Conservation (phyloP, 2,113 vertebrate genomes). For the Amblyornis subalaris region DNA sequence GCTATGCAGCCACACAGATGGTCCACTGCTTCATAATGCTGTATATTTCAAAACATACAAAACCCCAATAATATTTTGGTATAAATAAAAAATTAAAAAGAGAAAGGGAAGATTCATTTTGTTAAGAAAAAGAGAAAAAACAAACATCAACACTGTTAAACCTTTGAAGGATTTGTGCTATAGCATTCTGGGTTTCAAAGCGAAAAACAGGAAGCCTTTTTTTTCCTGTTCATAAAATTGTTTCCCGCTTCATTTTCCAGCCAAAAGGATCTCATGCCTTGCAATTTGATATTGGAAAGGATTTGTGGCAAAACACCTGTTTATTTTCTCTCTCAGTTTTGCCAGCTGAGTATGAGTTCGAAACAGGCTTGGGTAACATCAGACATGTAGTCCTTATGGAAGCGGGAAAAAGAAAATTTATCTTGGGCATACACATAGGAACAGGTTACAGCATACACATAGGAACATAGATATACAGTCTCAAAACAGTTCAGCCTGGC, state of each 20-base stretch:
- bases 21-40: neutral
- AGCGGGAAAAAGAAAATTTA: neutral
- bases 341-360: neutral
- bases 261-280: neutral
- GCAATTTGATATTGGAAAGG: neutral
- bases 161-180: neutral
- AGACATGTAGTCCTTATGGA: neutral
- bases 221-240: neutral
- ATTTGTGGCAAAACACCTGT: neutral
- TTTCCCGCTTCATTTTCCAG: neutral
- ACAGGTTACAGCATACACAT: accelerated
- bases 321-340: neutral
- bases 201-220: neutral
- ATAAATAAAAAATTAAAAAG: neutral
- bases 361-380: neutral
- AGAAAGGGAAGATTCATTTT: neutral
- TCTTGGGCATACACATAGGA: neutral
- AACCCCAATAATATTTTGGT: neutral
- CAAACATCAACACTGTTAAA: neutral
- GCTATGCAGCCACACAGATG: neutral
- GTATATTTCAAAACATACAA: neutral
- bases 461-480: neutral
- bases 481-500: neutral
- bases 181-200: neutral
- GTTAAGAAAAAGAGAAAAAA: neutral